A percentile compares a stretch with the other conserved stretches of the same genome.
Evolutionary conservation across 2,888 invertebrate genomes (phyloP).

Genomic region (Catonia carolina): DNA sequence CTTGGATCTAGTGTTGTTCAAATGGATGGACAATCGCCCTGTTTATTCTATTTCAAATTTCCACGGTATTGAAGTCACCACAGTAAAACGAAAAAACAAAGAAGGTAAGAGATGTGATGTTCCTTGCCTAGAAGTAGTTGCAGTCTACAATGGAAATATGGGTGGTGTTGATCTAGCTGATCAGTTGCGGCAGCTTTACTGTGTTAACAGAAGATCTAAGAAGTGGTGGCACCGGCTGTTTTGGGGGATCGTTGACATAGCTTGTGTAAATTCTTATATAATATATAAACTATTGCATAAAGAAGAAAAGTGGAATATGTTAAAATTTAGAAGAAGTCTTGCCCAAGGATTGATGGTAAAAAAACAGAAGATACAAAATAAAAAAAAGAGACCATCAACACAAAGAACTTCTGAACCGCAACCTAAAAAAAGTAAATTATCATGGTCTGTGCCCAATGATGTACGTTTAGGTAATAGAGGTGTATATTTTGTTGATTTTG

Average conservation of each 20-base stretch:
- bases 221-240: constrained; percentile 39
- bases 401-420: too few species aligned
- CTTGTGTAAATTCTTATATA: constrained; percentile 32
- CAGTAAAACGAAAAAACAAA: constrained; percentile 29
- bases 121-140: too few species aligned
- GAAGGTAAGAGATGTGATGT: constrained; percentile 31
- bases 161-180: constrained; percentile 37
- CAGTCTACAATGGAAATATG: too few species aligned
- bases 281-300: not conserved
- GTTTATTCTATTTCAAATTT: constrained; percentile 12
- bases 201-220: constrained; percentile 34
- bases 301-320: too few species aligned
- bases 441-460: not conserved
- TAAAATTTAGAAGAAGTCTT: not conserved
- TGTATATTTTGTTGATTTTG: not conserved
- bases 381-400: too few species aligned
- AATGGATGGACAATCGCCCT: constrained; percentile 24
- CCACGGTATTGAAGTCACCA: not conserved
- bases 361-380: not conserved
- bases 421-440: constrained; percentile 6
- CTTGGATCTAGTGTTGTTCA: constrained; percentile 11
- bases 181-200: constrained; percentile 33
- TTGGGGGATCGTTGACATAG: constrained; percentile 35
- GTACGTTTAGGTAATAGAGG: not conserved
- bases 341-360: not conserved